Conservation (phyloP, 2,797 vertebrate genomes). For the Tenualosa thibaudeaui region DNA sequence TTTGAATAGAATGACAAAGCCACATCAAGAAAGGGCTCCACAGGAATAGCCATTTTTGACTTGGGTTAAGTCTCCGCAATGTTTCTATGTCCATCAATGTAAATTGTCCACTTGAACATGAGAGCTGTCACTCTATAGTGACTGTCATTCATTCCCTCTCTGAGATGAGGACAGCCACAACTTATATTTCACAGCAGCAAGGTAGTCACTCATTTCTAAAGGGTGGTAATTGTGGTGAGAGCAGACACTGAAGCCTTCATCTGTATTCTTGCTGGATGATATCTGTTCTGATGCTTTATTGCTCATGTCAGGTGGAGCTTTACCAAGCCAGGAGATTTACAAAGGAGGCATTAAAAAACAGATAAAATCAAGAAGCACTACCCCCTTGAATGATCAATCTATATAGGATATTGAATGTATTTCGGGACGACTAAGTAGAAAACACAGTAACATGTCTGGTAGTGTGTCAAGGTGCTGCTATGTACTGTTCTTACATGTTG, state of each 20-base stretch:
- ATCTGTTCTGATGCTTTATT: constrained; percentile 16
- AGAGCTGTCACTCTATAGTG: constrained; percentile 1
- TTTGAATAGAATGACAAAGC: background rate
- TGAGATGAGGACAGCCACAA: background rate
- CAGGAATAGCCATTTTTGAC: background rate
- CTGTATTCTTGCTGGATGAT: constrained; percentile 17
- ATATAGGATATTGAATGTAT: constrained; percentile 8
- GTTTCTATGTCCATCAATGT: background rate
- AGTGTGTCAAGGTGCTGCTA: background rate
- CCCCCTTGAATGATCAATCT: constrained; percentile 1
- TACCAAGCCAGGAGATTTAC: constrained; percentile 19
- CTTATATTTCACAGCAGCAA: background rate
- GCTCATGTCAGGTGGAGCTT: constrained; percentile 13
- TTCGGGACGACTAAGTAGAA: background rate
- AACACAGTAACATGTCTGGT: background rate
- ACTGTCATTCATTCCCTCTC: constrained; percentile 8
- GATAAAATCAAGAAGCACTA: background rate
- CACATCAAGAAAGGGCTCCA: background rate
- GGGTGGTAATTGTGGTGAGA: constrained; percentile 3
- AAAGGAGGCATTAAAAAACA: constrained; percentile 20
- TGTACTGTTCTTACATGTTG: too few relatives aligned
- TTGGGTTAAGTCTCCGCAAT: background rate
- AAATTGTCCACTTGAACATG: background rate
- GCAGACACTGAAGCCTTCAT: constrained; percentile 17
- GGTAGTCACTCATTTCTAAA: constrained; percentile 15